These are phyloP conservation scores for Tholera decimalis DNA, from an alignment of 2,888 invertebrate genomes.

Conservation along the genomic window DNA sequence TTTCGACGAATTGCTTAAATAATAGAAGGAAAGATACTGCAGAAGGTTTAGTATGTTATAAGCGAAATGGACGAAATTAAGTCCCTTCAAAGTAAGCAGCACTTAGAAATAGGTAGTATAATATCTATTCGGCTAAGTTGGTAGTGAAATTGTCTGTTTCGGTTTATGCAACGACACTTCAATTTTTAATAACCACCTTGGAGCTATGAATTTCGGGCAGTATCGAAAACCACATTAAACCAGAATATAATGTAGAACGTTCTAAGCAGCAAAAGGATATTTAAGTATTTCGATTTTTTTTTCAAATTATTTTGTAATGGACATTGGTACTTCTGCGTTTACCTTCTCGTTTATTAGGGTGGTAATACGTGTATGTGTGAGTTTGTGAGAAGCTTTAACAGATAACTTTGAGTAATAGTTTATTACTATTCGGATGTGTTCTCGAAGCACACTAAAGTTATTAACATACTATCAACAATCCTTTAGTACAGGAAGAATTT, in stretches of 20 bases:
- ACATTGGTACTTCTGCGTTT: constrained; percentile 16
- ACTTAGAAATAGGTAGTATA: no score
- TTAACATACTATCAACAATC: background rate
- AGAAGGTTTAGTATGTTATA: constrained; percentile 26
- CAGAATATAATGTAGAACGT: no score
- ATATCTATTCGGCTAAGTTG: background rate
- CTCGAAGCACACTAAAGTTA: constrained; percentile 6
- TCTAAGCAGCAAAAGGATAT: background rate
- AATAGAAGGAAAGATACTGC: background rate
- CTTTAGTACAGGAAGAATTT: no score
- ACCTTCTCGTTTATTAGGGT: constrained; percentile 1
- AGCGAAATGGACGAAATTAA: no score
- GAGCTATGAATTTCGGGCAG: no score
- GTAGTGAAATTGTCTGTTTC: no score
- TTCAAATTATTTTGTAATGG: background rate
- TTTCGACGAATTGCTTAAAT: constrained; percentile 55
- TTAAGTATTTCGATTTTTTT: background rate
- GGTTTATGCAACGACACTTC: no score
- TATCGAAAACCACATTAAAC: no score
- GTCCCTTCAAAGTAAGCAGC: no score
- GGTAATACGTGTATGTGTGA: constrained; percentile 28
- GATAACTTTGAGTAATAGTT: constrained; percentile 51
- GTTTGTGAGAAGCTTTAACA: constrained; percentile 39
- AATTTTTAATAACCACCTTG: no score
- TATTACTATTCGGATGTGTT: constrained; percentile 48